phyloP scores from a whole-genome alignment of 1,140 invertebrate species.

The Phortica variegata region DNA sequence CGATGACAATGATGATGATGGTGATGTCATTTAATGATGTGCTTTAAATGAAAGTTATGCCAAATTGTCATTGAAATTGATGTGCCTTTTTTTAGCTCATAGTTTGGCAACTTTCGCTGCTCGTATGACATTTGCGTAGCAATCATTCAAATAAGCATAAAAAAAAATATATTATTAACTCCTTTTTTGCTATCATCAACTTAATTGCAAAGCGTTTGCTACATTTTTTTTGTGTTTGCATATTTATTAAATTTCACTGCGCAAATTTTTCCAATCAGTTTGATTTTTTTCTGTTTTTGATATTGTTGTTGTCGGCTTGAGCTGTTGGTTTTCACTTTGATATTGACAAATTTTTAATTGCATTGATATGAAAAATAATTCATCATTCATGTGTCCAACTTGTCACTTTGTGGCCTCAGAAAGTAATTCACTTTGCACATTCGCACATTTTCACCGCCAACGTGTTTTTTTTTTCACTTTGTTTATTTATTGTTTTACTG shows the following conservation, averaged over 20 bases:
- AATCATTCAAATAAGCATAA: no score
- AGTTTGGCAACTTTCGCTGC: no score
- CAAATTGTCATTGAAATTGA: no score
- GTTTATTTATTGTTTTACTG: constrained; percentile 14
- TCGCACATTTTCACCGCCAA: no score
- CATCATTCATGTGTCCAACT: constrained; percentile 51
- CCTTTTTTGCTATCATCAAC: no score
- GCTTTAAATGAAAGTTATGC: no score
- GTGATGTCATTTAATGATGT: constrained; percentile 15
- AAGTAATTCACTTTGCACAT: constrained; percentile 49
- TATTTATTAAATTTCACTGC: not conserved
- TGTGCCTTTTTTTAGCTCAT: no score
- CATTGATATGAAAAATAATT: constrained; percentile 30
- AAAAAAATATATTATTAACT: no score
- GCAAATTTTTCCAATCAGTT: not conserved
- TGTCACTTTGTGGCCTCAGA: constrained; percentile 51
- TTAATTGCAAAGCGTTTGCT: no score
- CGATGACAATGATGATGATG: no score
- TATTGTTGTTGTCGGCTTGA: no score
- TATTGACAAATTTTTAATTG: constrained; percentile 8
- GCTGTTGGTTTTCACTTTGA: not conserved
- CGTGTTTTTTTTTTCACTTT: constrained; percentile 34
- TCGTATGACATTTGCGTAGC: no score
- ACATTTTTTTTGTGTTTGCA: constrained; percentile 16
- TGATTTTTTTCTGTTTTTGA: not conserved